These are phyloP conservation scores for Cerastis leucographa DNA, from an alignment of 2,888 invertebrate species.

Conservation along the genomic window DNA sequence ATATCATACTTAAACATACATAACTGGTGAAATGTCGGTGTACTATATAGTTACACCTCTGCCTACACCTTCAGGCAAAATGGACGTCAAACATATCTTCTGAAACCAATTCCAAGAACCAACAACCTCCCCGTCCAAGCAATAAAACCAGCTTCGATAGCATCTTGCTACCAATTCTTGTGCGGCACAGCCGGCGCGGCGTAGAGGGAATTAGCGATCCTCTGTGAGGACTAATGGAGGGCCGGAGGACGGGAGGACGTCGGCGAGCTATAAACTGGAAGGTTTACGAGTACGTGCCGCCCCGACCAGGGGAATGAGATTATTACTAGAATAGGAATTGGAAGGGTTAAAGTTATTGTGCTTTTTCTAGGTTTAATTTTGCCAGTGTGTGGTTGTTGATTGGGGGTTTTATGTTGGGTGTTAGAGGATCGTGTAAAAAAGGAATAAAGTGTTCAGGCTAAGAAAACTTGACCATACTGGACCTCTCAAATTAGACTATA, in stretches of 20 bases:
- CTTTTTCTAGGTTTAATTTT: conserved; percentile 41
- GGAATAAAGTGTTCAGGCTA: background rate
- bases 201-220: conserved; percentile 68
- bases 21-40: background rate
- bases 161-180: conserved; percentile 60
- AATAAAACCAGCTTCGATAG: conserved; percentile 62
- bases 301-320: conserved; percentile 50
- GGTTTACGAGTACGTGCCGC: conserved; percentile 64
- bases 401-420: background rate
- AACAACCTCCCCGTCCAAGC: conserved; percentile 22
- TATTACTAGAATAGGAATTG: conserved; percentile 66
- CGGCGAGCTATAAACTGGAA: conserved; percentile 61
- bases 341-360: conserved; percentile 41
- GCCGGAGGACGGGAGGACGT: conserved; percentile 61
- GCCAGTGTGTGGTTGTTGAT: conserved; percentile 9
- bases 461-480: background rate
- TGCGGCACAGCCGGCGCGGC: conserved; percentile 57
- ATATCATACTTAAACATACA: background rate
- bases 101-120: conserved; percentile 12
- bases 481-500: background rate
- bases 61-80: background rate
- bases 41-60: background rate
- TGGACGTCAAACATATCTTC: background rate
- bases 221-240: conserved; percentile 66
- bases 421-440: background rate